phyloP scores from a whole-genome alignment of 2,888 invertebrate genomes.

The Trichopria drosophilae region DNA sequence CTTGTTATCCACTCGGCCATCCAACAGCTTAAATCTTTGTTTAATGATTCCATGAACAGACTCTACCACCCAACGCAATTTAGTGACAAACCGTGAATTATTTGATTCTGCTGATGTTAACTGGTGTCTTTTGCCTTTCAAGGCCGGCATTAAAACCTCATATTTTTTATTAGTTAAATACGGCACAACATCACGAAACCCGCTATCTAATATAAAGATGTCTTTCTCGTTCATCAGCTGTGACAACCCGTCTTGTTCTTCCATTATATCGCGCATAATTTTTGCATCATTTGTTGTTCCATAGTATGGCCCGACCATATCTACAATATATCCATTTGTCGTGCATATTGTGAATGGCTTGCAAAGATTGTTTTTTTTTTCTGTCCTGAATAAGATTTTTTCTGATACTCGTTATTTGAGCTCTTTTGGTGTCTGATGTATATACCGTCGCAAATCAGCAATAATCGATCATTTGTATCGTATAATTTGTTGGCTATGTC shows the following conservation, averaged over 20 bases:
- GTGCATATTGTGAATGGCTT: conserved; percentile 40
- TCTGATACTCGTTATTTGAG: conserved; percentile 24
- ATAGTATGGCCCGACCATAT: conserved; percentile 34
- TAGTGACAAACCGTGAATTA: conserved; percentile 35
- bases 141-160: no score
- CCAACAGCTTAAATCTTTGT: conserved; percentile 33
- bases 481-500: conserved; percentile 23
- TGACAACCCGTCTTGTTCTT: conserved; percentile 28
- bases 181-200: no score
- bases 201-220: no score
- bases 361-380: conserved; percentile 36
- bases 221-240: conserved; percentile 32
- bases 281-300: conserved; percentile 36
- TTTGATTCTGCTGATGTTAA: conserved; percentile 36
- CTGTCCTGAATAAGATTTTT: conserved; percentile 33
- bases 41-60: conserved; percentile 35
- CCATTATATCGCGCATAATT: conserved; percentile 33
- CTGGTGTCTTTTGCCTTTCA: conserved; percentile 37
- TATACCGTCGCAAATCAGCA: conserved; percentile 34
- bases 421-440: conserved; percentile 33
- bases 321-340: conserved; percentile 35
- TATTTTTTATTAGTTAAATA: no score
- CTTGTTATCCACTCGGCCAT: conserved; percentile 35
- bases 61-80: conserved; percentile 35
- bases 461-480: conserved; percentile 22